Conservation (phyloP, 2,888 invertebrate species). For the Oscheius myriophilus region DNA sequence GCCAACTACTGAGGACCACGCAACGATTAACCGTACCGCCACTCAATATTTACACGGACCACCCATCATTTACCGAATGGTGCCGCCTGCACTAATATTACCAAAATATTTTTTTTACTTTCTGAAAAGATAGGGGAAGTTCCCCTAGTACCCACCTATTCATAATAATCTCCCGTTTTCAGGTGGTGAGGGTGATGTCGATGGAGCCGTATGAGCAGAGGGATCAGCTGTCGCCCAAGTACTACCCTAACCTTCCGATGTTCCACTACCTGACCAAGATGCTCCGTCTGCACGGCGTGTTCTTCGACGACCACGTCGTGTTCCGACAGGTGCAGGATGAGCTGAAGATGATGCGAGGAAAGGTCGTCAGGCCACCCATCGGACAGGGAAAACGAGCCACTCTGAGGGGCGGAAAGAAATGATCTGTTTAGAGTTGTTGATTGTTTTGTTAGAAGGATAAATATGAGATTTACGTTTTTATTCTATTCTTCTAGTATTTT, state of each 20-base stretch:
- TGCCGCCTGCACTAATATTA: no score
- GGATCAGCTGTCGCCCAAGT: slow-evolving; percentile 62
- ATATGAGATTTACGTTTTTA: neutral
- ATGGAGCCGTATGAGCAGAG: slow-evolving; percentile 62
- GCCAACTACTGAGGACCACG: no score
- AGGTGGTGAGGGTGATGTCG: slow-evolving; percentile 66
- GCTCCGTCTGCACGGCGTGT: slow-evolving; percentile 66
- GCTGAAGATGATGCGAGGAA: slow-evolving; percentile 64
- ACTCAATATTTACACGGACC: no score
- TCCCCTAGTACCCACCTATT: no score
- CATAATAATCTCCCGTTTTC: no score
- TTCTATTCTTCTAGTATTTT: slow-evolving; percentile 7
- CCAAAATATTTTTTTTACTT: no score
- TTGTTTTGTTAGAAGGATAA: slow-evolving; percentile 21
- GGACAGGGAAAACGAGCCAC: slow-evolving; percentile 67
- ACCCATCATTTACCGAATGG: no score
- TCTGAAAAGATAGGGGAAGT: no score
- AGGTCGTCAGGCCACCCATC: slow-evolving; percentile 64
- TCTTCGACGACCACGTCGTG: slow-evolving; percentile 69
- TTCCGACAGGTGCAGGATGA: slow-evolving; percentile 64
- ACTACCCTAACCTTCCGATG: slow-evolving; percentile 69
- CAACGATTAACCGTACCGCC: no score
- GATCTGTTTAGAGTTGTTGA: slow-evolving; percentile 16
- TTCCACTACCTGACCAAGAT: slow-evolving; percentile 70
- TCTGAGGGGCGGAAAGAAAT: slow-evolving; percentile 57